phyloP scores from a whole-genome alignment of 2,113 vertebrate genomes.

The Phocoena sinus region DNA sequence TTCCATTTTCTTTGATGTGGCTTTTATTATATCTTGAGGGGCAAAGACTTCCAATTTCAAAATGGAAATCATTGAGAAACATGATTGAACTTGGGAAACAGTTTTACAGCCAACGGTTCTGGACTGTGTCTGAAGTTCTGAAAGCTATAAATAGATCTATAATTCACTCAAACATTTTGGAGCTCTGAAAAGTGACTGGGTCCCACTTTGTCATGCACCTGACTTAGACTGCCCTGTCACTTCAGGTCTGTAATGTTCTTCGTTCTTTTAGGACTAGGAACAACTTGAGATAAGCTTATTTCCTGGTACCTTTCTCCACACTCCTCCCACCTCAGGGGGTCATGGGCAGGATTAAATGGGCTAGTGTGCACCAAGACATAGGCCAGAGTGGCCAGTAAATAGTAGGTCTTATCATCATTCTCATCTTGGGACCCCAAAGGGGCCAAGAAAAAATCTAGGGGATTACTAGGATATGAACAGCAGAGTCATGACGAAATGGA shows the following conservation, averaged over 20 bases:
- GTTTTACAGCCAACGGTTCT: neutral
- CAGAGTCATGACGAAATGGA: neutral
- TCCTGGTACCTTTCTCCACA: neutral
- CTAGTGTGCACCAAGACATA: neutral
- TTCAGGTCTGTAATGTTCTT: neutral
- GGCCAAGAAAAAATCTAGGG: neutral
- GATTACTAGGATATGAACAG: neutral
- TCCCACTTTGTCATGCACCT: neutral
- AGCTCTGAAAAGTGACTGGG: neutral
- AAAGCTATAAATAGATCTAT: neutral
- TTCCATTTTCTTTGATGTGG: constrained; percentile 34
- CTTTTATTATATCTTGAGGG: constrained; percentile 56
- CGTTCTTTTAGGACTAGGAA: neutral
- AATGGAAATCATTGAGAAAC: constrained; percentile 52
- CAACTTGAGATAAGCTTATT: neutral
- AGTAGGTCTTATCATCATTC: neutral
- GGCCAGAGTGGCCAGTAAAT: neutral
- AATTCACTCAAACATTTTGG: neutral
- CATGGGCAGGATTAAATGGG: neutral
- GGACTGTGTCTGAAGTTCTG: neutral
- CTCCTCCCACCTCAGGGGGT: neutral
- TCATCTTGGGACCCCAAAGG: neutral
- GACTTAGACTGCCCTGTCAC: neutral
- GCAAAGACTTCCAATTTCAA: constrained; percentile 43
- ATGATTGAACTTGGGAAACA: constrained; percentile 44